A percentile compares a stretch with the other conserved stretches of the same genome.
phyloP scores from a whole-genome alignment of 2,888 invertebrate genomes.

The Cheilosia urbana region DNA sequence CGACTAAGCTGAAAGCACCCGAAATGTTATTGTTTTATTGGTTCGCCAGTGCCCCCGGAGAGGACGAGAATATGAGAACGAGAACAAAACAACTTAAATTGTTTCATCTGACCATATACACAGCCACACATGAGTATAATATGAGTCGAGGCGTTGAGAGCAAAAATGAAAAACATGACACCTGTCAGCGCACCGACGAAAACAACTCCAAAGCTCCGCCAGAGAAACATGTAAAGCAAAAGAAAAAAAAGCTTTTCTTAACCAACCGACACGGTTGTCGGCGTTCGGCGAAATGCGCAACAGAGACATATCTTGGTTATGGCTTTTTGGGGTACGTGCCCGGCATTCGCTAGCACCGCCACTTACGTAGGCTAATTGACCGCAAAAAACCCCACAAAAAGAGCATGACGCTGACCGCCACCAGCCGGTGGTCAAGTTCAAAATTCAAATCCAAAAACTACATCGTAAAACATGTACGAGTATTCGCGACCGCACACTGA shows the following conservation, averaged over 20 bases:
- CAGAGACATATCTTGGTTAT: slow-evolving; percentile 47
- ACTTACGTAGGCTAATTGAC: slow-evolving; percentile 64
- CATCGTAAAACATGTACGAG: slow-evolving; percentile 20
- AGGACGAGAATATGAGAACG: slow-evolving; percentile 50
- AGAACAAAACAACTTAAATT: slow-evolving; percentile 36
- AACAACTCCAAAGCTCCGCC: slow-evolving; percentile 37
- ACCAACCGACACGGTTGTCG: background rate
- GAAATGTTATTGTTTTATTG: slow-evolving; percentile 73
- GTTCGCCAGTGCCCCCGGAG: slow-evolving; percentile 27
- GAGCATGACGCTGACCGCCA: slow-evolving; percentile 34
- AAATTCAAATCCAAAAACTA: slow-evolving; percentile 58
- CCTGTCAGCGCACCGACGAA: slow-evolving; percentile 52
- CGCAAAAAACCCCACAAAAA: slow-evolving; percentile 5
- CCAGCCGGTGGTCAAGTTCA: slow-evolving; percentile 63
- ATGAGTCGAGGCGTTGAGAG: slow-evolving; percentile 30
- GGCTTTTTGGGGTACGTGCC: slow-evolving; percentile 64
- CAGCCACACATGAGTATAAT: background rate
- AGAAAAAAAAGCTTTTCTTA: slow-evolving; percentile 45
- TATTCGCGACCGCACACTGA: too few relatives aligned
- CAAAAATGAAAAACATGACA: slow-evolving; percentile 54
- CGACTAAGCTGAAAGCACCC: slow-evolving; percentile 67
- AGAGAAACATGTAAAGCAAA: background rate
- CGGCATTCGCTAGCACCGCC: slow-evolving; percentile 40
- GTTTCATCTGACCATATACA: slow-evolving; percentile 34
- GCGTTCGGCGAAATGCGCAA: slow-evolving; percentile 60